A percentile compares a stretch with the other conserved stretches of the same genome.
phyloP scores from a whole-genome alignment of 2,113 vertebrate species.

The Semicossyphus pulcher region DNA sequence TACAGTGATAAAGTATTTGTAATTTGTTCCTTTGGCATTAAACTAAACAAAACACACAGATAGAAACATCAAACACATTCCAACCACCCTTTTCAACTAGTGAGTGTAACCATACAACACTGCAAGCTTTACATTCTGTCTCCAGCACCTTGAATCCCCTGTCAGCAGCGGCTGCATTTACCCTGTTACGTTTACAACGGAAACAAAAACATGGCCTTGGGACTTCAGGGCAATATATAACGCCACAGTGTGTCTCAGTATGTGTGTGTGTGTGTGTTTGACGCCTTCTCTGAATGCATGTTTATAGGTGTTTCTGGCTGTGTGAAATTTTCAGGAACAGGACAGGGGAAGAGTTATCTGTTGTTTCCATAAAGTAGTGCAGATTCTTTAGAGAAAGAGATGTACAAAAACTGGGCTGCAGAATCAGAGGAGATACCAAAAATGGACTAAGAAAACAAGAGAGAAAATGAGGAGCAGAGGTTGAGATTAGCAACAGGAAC shows the following conservation, averaged over 20 bases:
- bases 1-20: no score
- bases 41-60: not conserved
- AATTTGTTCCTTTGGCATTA: no score
- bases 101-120: slow-evolving; percentile 35
- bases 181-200: slow-evolving; percentile 70
- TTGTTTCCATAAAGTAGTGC: slow-evolving; percentile 26
- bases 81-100: slow-evolving; percentile 16
- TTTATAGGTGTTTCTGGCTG: slow-evolving; percentile 37
- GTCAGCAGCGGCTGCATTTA: slow-evolving; percentile 66
- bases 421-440: slow-evolving; percentile 51
- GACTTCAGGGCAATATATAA: slow-evolving; percentile 65
- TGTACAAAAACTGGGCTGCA: slow-evolving; percentile 17
- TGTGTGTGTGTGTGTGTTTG: slow-evolving; percentile 31
- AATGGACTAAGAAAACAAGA: slow-evolving; percentile 58
- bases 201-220: slow-evolving; percentile 78
- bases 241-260: slow-evolving; percentile 32
- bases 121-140: slow-evolving; percentile 69
- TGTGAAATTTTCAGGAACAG: slow-evolving; percentile 17
- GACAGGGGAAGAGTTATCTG: slow-evolving; percentile 34
- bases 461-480: slow-evolving; percentile 33
- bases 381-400: slow-evolving; percentile 27
- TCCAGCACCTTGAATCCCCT: slow-evolving; percentile 43
- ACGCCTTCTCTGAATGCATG: slow-evolving; percentile 19
- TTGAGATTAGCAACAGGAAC: slow-evolving; percentile 18
- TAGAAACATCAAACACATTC: no score